phyloP scores from a whole-genome alignment of 2,888 invertebrate species.

The Yponomeuta sedellus region DNA sequence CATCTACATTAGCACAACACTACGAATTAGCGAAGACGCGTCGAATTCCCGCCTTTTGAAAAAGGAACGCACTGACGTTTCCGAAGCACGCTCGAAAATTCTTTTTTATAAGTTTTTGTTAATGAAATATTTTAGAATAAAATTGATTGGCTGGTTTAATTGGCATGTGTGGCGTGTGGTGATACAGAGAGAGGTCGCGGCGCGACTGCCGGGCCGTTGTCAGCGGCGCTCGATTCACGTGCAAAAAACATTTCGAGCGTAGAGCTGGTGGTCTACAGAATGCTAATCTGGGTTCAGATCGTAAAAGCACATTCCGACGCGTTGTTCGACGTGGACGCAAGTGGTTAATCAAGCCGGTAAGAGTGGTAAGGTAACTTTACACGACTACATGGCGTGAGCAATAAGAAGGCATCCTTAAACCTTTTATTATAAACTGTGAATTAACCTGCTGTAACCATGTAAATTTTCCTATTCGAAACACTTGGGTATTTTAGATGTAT shows the following conservation, averaged over 20 bases:
- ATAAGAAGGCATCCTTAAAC: too few species aligned
- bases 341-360: neutral
- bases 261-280: constrained; percentile 53
- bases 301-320: constrained; percentile 16
- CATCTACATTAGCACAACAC: constrained; percentile 9
- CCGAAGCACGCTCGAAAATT: neutral
- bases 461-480: too few species aligned
- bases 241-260: constrained; percentile 57
- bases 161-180: constrained; percentile 43
- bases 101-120: constrained; percentile 21
- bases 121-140: constrained; percentile 45
- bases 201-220: constrained; percentile 57
- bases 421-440: too few species aligned
- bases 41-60: neutral
- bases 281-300: constrained; percentile 25
- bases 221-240: constrained; percentile 55
- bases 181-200: constrained; percentile 65
- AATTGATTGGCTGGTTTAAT: constrained; percentile 32
- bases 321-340: constrained; percentile 1
- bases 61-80: neutral
- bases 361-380: neutral
- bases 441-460: too few species aligned
- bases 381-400: too few species aligned
- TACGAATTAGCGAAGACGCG: constrained; percentile 3
- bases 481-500: too few species aligned